Evolutionary conservation across 2,888 invertebrate species (phyloP).

Genomic region (Octonoba sinensis): DNA sequence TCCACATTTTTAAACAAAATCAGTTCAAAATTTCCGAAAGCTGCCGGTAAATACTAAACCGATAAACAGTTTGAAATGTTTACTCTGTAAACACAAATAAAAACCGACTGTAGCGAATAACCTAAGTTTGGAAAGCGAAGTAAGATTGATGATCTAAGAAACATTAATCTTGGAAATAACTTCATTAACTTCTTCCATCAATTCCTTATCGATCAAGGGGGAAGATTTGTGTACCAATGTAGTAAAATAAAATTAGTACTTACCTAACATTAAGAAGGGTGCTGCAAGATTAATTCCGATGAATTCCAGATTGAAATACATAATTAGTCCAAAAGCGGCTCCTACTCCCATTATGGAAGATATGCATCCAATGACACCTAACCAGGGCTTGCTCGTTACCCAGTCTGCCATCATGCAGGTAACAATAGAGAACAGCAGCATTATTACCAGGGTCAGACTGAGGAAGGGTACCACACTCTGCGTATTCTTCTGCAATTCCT

Average conservation of each 20-base stretch:
- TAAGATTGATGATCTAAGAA: not conserved
- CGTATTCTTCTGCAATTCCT: slow-evolving; percentile 92
- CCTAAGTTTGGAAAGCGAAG: not conserved
- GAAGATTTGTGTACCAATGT: too few species aligned
- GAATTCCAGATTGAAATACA: slow-evolving; percentile 90
- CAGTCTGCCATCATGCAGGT: slow-evolving; percentile 95
- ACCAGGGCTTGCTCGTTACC: slow-evolving; percentile 91
- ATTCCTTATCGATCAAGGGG: too few species aligned
- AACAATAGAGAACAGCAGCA: slow-evolving; percentile 84
- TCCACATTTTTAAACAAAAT: too few species aligned
- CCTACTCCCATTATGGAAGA: slow-evolving; percentile 92
- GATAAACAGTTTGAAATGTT: too few species aligned
- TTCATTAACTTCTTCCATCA: not conserved
- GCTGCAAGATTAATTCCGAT: slow-evolving; percentile 95
- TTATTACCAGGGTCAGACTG: slow-evolving; percentile 84
- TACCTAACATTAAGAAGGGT: slow-evolving; percentile 95
- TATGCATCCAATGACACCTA: slow-evolving; percentile 91
- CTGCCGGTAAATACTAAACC: too few species aligned
- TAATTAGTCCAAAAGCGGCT: slow-evolving; percentile 90
- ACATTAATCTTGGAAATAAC: not conserved
- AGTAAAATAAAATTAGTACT: slow-evolving; percentile 71
- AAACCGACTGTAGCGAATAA: not conserved
- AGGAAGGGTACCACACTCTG: slow-evolving; percentile 76
- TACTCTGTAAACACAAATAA: too few species aligned
- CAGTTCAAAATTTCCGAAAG: too few species aligned